Evolutionary conservation across 2,888 invertebrate genomes (phyloP), one percentile per base, ranked within the genome.

Genomic region (Epistrophe grossulariae): DNA sequence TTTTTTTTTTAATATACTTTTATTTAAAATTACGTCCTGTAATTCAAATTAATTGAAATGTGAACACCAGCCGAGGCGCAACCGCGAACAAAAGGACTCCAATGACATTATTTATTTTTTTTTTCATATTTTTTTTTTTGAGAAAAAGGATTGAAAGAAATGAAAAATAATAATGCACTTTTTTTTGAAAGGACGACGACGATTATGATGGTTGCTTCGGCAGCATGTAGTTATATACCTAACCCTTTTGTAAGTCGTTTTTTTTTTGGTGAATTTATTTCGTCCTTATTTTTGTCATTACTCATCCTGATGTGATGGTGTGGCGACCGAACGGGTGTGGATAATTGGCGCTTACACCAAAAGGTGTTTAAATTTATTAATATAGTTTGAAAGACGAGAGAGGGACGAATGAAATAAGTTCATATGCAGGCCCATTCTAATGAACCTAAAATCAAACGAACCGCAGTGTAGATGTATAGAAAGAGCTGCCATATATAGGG

Each of bases 21-120:
- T 55, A 60, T 60, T 60, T 24, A 5, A 62, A 62, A 62, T 62
- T 40, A 43, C 45, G 79, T 74, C 80, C 66, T 79, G 74, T 72
- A 87, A 87, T 83, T 87, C 52, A 85, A 85, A 85, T 82, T 87
- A 87, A 83, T 87, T 87, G 87, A 87, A 87, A 87, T 83, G 72
- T 72, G 87, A 83, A 87, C 83, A 71, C 55, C 74, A 79, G 74
- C 28, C 78, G 57, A 57, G 19, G 78, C 60, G 72, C 85, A 68
- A 74, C 78, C 78, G 24, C 78, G 52, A 82, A 87, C 85, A 87
- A 87, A 87, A 71, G 79, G 79, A 72, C 74, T 74, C 79, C 60
- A 83, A 62, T 87, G 87, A 83, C 87, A 72, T 79, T 48, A 0
- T 3, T n/a, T 62, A 43, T 68, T 68, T 70, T 38, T 55, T n/a